phyloP scores from a whole-genome alignment of 2,113 vertebrate species.

The Sapayoa aenigma region DNA sequence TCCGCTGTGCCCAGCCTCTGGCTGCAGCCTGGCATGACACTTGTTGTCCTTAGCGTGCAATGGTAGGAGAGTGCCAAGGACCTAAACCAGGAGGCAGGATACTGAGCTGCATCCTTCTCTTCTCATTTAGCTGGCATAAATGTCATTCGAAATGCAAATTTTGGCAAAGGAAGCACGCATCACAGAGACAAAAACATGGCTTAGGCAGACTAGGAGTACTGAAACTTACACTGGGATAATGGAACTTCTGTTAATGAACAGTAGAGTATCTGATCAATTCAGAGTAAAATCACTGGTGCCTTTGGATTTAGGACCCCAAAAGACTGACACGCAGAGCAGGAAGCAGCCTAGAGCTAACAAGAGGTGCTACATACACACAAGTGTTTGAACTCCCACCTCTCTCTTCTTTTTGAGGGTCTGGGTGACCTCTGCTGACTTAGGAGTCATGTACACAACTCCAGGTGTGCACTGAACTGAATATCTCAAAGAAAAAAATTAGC shows the following conservation, averaged over 20 bases:
- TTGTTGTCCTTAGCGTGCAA: neutral
- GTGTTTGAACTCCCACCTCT: neutral
- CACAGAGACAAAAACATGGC: neutral
- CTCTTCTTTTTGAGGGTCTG: neutral
- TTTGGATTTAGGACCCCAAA: neutral
- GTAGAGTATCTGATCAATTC: neutral
- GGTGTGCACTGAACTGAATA: neutral
- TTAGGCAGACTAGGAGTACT: neutral
- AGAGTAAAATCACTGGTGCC: neutral
- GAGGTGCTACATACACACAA: neutral
- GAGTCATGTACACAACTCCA: neutral
- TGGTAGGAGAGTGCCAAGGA: neutral
- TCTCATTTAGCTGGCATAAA: neutral
- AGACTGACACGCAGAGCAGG: neutral
- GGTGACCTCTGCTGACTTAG: neutral
- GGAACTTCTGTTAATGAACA: neutral
- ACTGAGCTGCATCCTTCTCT: neutral
- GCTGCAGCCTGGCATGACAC: neutral
- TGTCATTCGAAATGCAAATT: neutral
- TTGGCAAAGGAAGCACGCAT: neutral
- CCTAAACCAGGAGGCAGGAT: neutral
- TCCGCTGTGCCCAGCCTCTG: neutral
- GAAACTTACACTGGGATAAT: neutral
- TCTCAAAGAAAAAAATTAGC: neutral
- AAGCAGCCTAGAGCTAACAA: neutral